Conservation (phyloP, 2,888 invertebrate species). For the Schizaphis graminum region DNA sequence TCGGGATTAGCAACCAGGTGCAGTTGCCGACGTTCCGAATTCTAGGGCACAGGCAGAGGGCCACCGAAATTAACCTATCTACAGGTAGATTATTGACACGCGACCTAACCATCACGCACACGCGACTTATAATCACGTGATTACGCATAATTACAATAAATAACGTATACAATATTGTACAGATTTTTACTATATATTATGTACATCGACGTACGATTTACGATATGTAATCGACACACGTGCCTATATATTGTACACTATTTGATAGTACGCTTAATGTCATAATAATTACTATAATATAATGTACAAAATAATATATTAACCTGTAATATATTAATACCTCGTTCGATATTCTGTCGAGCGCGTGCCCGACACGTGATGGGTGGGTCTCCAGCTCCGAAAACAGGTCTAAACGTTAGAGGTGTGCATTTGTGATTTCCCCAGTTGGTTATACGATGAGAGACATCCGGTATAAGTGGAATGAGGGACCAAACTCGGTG, state of each 20-base stretch:
- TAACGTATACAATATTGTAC: neutral
- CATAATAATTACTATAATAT: neutral
- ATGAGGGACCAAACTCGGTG: conserved; percentile 94
- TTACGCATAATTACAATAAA: neutral
- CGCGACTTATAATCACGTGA: neutral
- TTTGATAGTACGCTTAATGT: neutral
- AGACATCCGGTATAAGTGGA: conserved; percentile 98
- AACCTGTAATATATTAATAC: neutral
- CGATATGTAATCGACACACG: neutral
- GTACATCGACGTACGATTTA: neutral
- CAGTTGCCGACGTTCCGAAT: conserved; percentile 97
- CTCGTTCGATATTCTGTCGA: neutral
- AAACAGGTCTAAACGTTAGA: conserved; percentile 38
- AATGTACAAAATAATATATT: neutral
- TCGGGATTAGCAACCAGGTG: conserved; percentile 95
- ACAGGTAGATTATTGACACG: conserved; percentile 80
- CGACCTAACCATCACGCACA: conserved; percentile 69
- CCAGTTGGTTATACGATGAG: conserved; percentile 98
- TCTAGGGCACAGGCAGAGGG: conserved; percentile 94
- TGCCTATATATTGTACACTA: neutral
- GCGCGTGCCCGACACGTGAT: conserved; percentile 35
- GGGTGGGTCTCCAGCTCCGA: conserved; percentile 54
- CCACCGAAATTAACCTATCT: conserved; percentile 93
- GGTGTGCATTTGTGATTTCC: conserved; percentile 69
- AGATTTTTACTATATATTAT: neutral